Percentiles rank a stretch among this genome's conserved stretches.
These are phyloP conservation scores for Drosophila emarginata DNA, from an alignment of 2,888 invertebrate genomes.

Conservation along the genomic window DNA sequence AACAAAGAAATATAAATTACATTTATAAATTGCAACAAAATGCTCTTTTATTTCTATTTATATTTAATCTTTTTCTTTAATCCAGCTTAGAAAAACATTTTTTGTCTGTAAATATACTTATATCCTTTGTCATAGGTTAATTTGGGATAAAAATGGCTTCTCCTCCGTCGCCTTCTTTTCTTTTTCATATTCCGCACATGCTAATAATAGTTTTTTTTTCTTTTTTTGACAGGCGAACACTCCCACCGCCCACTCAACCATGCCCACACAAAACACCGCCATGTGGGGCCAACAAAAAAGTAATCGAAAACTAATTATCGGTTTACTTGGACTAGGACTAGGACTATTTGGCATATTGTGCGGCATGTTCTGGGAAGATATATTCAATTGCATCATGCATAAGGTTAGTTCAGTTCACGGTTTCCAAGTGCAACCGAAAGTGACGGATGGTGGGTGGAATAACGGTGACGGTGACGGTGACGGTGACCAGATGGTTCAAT, in stretches of 20 bases:
- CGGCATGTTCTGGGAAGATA: constrained; percentile 82
- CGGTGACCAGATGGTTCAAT: constrained; percentile 17
- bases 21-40: too few species aligned
- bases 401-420: constrained; percentile 77
- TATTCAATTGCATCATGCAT: constrained; percentile 80
- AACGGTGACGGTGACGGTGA: too few species aligned
- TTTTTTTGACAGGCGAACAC: constrained; percentile 32
- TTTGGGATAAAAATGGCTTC: neutral
- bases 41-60: too few species aligned
- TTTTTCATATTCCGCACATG: neutral
- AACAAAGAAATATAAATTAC: too few species aligned
- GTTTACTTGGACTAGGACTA: constrained; percentile 74
- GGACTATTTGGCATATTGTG: constrained; percentile 76
- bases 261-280: constrained; percentile 74
- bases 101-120: too few species aligned
- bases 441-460: neutral
- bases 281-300: constrained; percentile 61
- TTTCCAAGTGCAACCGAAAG: neutral
- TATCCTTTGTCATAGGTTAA: neutral
- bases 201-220: constrained; percentile 27
- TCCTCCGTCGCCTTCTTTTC: neutral
- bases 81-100: too few species aligned
- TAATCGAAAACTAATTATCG: constrained; percentile 69
- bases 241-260: constrained; percentile 28
- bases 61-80: too few species aligned